Percentiles rank a stretch among this genome's conserved stretches.
Conservation (phyloP, 2,797 vertebrate genomes). For the Columba guinea region DNA sequence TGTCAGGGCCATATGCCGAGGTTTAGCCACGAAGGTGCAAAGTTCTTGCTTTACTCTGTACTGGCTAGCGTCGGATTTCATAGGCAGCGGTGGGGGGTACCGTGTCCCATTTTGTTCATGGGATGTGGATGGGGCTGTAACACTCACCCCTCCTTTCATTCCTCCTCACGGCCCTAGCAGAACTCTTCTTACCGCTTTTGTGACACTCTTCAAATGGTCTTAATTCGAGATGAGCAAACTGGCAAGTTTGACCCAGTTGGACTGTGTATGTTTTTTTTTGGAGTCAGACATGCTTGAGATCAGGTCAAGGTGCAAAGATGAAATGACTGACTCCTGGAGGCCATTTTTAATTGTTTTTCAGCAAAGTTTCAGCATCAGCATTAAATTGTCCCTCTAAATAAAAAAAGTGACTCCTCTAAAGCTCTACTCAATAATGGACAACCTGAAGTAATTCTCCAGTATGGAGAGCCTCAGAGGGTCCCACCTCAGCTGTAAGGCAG, state of each 20-base stretch:
- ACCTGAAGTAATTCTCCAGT: not conserved
- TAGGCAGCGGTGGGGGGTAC: not conserved
- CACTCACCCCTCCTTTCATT: not conserved
- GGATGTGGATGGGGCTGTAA: not conserved
- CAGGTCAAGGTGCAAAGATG: not conserved
- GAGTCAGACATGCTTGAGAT: not conserved
- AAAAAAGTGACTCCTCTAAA: not conserved
- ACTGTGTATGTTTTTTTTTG: rapidly evolving
- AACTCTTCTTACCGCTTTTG: conserved; percentile 68
- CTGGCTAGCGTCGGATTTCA: not conserved
- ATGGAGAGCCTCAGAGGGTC: not conserved
- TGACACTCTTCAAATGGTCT: not conserved
- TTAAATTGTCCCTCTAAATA: not conserved
- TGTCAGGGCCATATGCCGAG: not conserved
- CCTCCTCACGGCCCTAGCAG: not conserved
- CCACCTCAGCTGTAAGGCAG: not conserved
- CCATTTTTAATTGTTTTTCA: not conserved
- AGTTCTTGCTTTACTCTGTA: not conserved
- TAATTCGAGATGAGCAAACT: not conserved
- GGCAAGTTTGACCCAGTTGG: not conserved
- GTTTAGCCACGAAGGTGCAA: not conserved
- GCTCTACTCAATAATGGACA: not conserved
- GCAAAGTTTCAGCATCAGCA: not conserved
- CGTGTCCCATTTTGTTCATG: not conserved
- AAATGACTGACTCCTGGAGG: not conserved